phyloP scores from a whole-genome alignment of 2,888 invertebrate species.

The Mechanitis messenoides region DNA sequence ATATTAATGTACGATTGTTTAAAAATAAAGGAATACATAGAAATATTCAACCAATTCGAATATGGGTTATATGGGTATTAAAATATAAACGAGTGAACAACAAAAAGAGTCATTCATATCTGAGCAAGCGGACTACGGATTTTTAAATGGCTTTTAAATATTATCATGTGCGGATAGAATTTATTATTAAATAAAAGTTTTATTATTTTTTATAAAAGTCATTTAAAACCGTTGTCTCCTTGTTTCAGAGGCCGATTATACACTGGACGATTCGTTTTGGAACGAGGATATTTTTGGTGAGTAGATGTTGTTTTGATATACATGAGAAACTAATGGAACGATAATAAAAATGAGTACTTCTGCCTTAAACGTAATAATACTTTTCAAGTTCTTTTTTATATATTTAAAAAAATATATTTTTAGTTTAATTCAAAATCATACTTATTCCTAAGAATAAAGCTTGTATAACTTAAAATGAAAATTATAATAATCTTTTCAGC shows the following conservation, averaged over 20 bases:
- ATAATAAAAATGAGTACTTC: no score
- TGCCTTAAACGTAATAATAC: no score
- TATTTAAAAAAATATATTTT: no score
- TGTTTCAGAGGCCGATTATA: slow-evolving; percentile 93
- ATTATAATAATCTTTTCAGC: no score
- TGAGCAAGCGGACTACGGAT: slow-evolving; percentile 2
- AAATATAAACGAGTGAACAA: background rate
- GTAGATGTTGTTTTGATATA: slow-evolving; percentile 45
- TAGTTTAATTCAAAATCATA: no score
- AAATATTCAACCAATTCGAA: background rate
- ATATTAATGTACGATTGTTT: no score
- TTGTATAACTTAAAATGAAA: no score
- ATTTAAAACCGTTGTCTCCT: slow-evolving; percentile 38
- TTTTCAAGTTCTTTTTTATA: no score
- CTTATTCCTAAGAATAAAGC: no score
- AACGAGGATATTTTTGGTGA: slow-evolving; percentile 94
- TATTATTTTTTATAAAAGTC: slow-evolving; percentile 18
- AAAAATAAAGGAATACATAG: no score
- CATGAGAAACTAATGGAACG: no score
- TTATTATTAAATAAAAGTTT: slow-evolving; percentile 9
- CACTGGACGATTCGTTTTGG: slow-evolving; percentile 94
- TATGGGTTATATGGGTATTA: background rate
- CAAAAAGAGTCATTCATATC: slow-evolving; percentile 1
- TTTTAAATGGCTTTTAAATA: slow-evolving; percentile 8
- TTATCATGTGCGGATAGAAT: slow-evolving; percentile 4